Base-by-base conservation (phyloP, 2,888 invertebrate genomes). In the Mylabris sibirica region DNA sequence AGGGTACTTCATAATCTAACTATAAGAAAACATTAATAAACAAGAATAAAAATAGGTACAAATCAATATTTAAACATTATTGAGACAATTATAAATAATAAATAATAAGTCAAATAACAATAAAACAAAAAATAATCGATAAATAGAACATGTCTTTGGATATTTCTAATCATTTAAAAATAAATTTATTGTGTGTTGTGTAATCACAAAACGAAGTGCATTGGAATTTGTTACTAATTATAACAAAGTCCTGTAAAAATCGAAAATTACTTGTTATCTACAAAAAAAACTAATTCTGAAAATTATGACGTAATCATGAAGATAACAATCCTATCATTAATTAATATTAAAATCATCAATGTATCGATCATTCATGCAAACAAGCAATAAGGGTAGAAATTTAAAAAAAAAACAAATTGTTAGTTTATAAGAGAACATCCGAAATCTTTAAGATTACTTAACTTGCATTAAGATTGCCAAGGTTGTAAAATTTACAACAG, bases 1-100 rank as follows among this genome's bases (percentile, higher is more conserved):
- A 80, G 88, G 88, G 86, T 88, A 88, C 88, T 88, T 89, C 89
- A 89, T 89, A 83, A 84, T 86, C 22, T 57, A 22, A 84, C 80
- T 77, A 82, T 81, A 74, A 70, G 77, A 77, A 77, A 41, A 44
- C n/a, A 44, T n/a, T 44, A n/a, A 38, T 4, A 14, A 12, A 38
- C 5, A 17, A 6, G 6, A 2, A 44, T 44, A 6, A n/a, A n/a
- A 17, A 44, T 17, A n/a, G 6, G 8, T 1, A 17, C 17, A 8
- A 44, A n/a, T n/a, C n/a, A n/a, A 44, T 44, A 41, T 14, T 4
- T n/a, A 41, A 41, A 35, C 6, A 35, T 30, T 30, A 30, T 6
- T 8, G 35, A 35, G 12, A 35, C 12, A 35, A 35, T 11, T 38
- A 38, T 14, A 14, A 44, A 44, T 44, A 44, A 44, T 17, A 17